A percentile compares a stretch with the other conserved stretches of the same genome.
Conservation (phyloP, 2,113 vertebrate species). For the Mirza zaza region DNA sequence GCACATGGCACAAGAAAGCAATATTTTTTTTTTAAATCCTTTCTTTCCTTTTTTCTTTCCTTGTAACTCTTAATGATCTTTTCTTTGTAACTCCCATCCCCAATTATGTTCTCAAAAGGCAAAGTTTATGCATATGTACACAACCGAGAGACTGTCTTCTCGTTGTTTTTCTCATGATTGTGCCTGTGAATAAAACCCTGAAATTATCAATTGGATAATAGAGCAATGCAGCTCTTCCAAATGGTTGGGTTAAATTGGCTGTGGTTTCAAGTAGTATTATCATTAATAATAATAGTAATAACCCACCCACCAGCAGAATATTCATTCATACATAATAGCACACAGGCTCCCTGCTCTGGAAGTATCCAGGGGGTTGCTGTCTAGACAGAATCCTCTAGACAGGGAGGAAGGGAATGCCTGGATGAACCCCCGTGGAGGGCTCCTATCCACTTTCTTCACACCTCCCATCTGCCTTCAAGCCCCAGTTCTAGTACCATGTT, state of each 20-base stretch:
- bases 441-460: neutral
- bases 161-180: slow-evolving; percentile 62
- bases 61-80: slow-evolving; percentile 66
- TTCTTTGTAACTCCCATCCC: slow-evolving; percentile 61
- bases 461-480: neutral
- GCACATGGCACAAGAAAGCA: neutral
- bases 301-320: slow-evolving; percentile 27
- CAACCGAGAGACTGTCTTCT: slow-evolving; percentile 53
- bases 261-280: slow-evolving; percentile 58
- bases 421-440: rapidly evolving
- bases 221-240: slow-evolving; percentile 52
- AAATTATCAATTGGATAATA: slow-evolving; percentile 71
- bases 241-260: slow-evolving; percentile 63
- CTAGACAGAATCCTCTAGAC: neutral
- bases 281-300: slow-evolving; percentile 70
- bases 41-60: neutral
- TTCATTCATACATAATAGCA: slow-evolving; percentile 9
- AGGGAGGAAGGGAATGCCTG: neutral
- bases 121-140: slow-evolving; percentile 59
- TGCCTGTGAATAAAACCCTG: slow-evolving; percentile 68
- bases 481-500: neutral
- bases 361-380: neutral
- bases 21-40: neutral
- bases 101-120: slow-evolving; percentile 70
- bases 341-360: neutral